These are phyloP conservation scores for Ambastaia sidthimunki DNA, from an alignment of 2,797 vertebrate species.

Conservation along the genomic window DNA sequence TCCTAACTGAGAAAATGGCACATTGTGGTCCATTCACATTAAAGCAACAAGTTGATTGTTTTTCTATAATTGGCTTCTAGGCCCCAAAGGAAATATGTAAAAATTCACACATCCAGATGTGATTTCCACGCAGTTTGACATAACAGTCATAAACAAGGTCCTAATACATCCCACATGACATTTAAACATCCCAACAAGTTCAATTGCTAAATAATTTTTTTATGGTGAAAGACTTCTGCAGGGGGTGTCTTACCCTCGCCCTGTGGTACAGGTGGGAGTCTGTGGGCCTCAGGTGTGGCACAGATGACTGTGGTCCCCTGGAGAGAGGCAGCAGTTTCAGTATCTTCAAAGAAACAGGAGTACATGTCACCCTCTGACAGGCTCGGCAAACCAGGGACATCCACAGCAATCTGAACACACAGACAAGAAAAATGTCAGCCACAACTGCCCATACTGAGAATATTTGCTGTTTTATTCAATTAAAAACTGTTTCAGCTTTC, in stretches of 20 bases:
- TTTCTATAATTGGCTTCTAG: not conserved
- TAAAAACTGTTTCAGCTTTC: too few relatives aligned
- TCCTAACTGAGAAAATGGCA: not conserved
- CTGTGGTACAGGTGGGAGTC: slow-evolving; percentile 78
- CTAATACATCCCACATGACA: not conserved
- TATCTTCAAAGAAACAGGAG: slow-evolving; percentile 90
- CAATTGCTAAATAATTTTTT: too few relatives aligned
- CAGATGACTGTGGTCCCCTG: slow-evolving; percentile 85
- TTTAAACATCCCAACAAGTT: not conserved
- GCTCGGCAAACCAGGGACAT: slow-evolving; percentile 83
- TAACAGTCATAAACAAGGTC: not conserved
- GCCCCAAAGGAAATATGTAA: too few relatives aligned
- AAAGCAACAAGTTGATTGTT: not conserved
- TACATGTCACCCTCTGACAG: slow-evolving; percentile 85
- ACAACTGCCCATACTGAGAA: not conserved
- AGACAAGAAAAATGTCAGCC: not conserved
- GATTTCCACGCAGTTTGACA: not conserved
- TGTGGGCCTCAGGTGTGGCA: slow-evolving; percentile 84
- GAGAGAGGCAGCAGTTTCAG: slow-evolving; percentile 82
- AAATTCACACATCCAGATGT: too few relatives aligned
- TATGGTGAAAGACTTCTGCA: not conserved
- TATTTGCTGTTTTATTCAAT: not conserved
- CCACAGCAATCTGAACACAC: slow-evolving; percentile 81
- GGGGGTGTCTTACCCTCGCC: slow-evolving; percentile 82
- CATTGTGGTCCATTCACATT: not conserved